These are phyloP conservation scores for Temnothorax rugatulus DNA, from an alignment of 2,888 invertebrate genomes.

Conservation along the genomic window DNA sequence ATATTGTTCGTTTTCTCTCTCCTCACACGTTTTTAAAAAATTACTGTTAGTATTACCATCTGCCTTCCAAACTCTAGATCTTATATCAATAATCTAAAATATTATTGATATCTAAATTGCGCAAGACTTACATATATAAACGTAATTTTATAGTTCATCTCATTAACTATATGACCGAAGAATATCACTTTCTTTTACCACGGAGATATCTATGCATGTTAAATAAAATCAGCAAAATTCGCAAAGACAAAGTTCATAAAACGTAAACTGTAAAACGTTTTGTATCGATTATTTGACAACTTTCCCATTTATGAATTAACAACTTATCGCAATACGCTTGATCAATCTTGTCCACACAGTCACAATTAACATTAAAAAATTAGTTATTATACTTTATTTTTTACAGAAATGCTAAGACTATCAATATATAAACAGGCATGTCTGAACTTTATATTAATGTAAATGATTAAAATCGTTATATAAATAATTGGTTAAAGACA, in stretches of 20 bases:
- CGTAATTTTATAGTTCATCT: not conserved
- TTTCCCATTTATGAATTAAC: not conserved
- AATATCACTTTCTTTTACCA: not conserved
- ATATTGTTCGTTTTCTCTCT: not conserved
- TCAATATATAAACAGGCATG: constrained; percentile 7
- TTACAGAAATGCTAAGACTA: not conserved
- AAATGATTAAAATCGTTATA: constrained; percentile 25
- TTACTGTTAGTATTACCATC: not conserved
- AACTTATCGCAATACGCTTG: not conserved
- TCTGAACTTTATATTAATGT: constrained; percentile 10
- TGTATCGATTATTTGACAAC: not conserved
- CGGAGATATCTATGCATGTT: constrained; percentile 1
- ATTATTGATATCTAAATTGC: not conserved
- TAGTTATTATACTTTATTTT: constrained; percentile 17
- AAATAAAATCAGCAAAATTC: not conserved
- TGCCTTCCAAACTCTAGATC: constrained; percentile 2
- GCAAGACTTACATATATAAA: not conserved
- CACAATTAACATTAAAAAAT: not conserved
- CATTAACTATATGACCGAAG: not conserved
- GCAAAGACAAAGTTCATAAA: not conserved
- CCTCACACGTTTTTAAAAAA: not conserved
- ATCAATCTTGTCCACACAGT: not conserved
- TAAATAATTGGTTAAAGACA: constrained; percentile 65
- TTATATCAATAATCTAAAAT: not conserved
- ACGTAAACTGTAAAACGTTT: not conserved